phyloP scores from a whole-genome alignment of 2,888 invertebrate genomes.

The Portevinia maculata region DNA sequence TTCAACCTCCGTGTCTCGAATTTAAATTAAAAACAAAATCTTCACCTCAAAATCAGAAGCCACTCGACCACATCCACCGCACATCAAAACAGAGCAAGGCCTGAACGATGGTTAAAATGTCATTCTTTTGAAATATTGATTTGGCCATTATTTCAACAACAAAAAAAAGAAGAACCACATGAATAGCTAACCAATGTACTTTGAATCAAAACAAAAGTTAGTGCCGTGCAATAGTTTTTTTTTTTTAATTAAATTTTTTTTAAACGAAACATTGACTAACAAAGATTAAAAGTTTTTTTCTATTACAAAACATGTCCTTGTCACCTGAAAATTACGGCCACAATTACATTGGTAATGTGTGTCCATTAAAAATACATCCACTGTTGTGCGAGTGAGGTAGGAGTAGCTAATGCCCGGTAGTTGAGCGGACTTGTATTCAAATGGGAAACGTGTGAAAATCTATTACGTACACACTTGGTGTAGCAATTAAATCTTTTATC shows the following conservation, averaged over 20 bases:
- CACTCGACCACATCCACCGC: not conserved
- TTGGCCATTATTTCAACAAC: slow-evolving; percentile 25
- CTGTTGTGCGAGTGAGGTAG: not conserved
- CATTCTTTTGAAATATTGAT: slow-evolving; percentile 41
- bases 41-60: not conserved
- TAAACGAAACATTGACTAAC: slow-evolving; percentile 30
- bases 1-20: not conserved
- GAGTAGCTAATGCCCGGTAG: not conserved
- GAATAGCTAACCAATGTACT: slow-evolving; percentile 10
- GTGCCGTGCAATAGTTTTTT: slow-evolving; percentile 18
- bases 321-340: slow-evolving; percentile 72
- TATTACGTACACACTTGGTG: slow-evolving; percentile 58
- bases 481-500: slow-evolving; percentile 71
- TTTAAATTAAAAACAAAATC: not conserved
- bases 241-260: slow-evolving; percentile 6
- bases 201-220: not conserved
- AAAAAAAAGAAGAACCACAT: not conserved
- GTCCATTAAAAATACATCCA: slow-evolving; percentile 66
- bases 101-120: slow-evolving; percentile 20
- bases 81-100: slow-evolving; percentile 24
- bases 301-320: slow-evolving; percentile 65
- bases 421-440: not conserved
- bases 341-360: slow-evolving; percentile 68
- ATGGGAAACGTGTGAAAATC: slow-evolving; percentile 68
- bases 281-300: slow-evolving; percentile 52